Evolutionary conservation across 2,888 invertebrate species (phyloP), one percentile per base, ranked within the genome.

Genomic region (Dexiosoma caninum): DNA sequence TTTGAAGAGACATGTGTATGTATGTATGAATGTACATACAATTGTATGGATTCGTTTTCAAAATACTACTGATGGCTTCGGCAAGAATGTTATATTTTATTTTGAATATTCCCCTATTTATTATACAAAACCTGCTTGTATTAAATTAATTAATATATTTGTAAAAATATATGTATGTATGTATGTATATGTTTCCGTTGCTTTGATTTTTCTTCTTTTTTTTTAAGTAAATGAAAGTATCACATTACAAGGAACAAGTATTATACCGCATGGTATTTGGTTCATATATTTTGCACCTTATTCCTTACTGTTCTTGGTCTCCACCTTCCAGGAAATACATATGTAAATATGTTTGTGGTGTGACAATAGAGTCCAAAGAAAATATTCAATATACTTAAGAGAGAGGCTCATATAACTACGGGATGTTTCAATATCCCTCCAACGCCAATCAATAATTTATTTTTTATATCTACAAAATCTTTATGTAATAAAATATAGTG

Each of bases 321-420:
- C 46, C 49, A 60, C 21, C 62, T 74, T 74, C 72, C 81, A 74
- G 76, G 72, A 81, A 72, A 77, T 77, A 44, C 37, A 46, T 66
- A 30, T 42, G 42, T 49, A 81, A 72, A 77, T 77, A 44, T 44
- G 53, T 66, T 37, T 42, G 42, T 49, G 35, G 32, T 37, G 59
- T 57, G 53, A 23, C 14, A 60, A 32, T 32, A 27, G 21, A 44
- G 3, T 2, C 21, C 10, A 64, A 72, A 46, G 44, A 44, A 37
- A 53, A 46, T 6, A 21, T 40, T 0, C 2, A 32, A 44, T 40
- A 44, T 35, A 4, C 1, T 19, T 23, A 59, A 32, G 12, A 40
- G 46, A 40, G 46, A 21, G 62, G 64, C 59, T 81, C 81, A 57
- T 62, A 72, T 81, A 72, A 76, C 77, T 81, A 62, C 72, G 72